A percentile compares a stretch with the other conserved stretches of the same genome.
Evolutionary conservation across 2,113 vertebrate species (phyloP).

Genomic region (Cephalopterus ornatus): DNA sequence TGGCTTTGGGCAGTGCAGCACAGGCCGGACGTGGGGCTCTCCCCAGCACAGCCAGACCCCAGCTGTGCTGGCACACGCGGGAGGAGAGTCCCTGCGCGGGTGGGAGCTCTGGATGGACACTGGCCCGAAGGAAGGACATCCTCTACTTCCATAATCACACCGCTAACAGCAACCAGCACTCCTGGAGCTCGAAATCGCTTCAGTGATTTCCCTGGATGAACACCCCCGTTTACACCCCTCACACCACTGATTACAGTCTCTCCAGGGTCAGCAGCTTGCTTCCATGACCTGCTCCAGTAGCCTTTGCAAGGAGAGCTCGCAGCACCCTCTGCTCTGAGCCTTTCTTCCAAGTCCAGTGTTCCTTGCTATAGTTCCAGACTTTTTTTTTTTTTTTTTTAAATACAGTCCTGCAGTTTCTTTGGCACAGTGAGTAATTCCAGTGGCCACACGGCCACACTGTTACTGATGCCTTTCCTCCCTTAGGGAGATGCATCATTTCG

Average conservation of each 20-base stretch:
- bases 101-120: neutral
- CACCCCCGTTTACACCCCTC: accelerated
- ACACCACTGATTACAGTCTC: neutral
- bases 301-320: neutral
- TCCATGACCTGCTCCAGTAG: neutral
- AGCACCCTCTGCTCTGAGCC: neutral
- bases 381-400: neutral
- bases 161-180: neutral
- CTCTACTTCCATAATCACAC: neutral
- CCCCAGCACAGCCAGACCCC: accelerated
- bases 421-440: neutral
- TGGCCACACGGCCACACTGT: neutral
- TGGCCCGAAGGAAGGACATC: neutral
- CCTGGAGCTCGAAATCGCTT: neutral
- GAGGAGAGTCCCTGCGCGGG: accelerated
- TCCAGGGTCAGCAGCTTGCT: neutral
- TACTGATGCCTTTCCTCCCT: neutral
- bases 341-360: neutral
- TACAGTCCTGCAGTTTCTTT: neutral
- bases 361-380: neutral
- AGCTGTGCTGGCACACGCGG: neutral
- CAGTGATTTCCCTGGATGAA: neutral
- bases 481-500: neutral
- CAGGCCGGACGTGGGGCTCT: neutral
- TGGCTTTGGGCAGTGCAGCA: accelerated